Base-by-base conservation (phyloP, 1,140 invertebrate genomes). In the Bombus turneri region DNA sequence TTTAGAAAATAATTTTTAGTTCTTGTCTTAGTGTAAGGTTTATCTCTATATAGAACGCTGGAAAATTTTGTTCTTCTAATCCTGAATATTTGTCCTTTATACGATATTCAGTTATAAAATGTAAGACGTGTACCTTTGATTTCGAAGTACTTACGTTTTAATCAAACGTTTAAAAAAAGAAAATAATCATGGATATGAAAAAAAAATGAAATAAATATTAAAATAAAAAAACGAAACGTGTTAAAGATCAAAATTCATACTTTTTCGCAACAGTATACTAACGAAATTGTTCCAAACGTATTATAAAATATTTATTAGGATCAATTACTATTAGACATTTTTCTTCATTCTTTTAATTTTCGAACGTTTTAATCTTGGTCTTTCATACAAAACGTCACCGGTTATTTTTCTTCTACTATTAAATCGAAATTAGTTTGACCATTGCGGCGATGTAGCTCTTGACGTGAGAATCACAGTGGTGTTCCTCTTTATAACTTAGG, bases 371-470 rank as follows among this genome's bases (percentile, higher is more conserved):
- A 39, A 25, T 72, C 5, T 81, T 12, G 25, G 9, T 31, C 9
- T 6, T 15, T 3, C 10, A 18, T 18, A 10, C 1, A 28, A 57
- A 41, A 39, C 0, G 25, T 39, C 25, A 39, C 1, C 15, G 47
- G 37, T 73, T 43, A 73, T 28, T 34, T 3, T 25, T 22, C 18
- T 10, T 34, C 15, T 37, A 9, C 41, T 15, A 12, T 53, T 53
- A 39, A 25, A 59, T 47, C 28, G 72, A 47, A 53, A 39, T 59
- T 75, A 76, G 71, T 82, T 43, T 34, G 72, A 83, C 39, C 72
- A 64, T 76, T 66, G 39, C 41, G 59, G 72, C 13, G 28, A 66
- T 76, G 28, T 59, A n/a, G 31, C 41, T 39, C 34, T 39, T 66
- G 75, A 66, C 43, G 31, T 53, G 69, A 64, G 81, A 76, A 76